phyloP scores from a whole-genome alignment of 1,140 invertebrate genomes.

The Rhynchophorus ferrugineus region DNA sequence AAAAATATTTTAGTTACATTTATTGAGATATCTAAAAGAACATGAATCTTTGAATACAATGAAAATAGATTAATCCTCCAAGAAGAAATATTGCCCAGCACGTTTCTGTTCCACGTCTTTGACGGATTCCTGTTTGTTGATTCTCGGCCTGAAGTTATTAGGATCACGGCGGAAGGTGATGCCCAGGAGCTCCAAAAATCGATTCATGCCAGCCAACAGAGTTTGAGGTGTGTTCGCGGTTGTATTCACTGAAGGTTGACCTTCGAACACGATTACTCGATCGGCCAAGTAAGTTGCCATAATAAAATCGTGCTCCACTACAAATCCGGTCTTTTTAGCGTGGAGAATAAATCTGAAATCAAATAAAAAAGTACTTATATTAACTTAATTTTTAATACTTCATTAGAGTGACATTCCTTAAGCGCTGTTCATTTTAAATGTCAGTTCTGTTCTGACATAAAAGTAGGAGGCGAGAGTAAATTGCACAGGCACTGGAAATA shows the following conservation, averaged over 20 bases:
- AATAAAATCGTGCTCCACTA: constrained; percentile 99
- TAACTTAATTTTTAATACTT: background rate
- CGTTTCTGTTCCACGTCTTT: constrained; percentile 98
- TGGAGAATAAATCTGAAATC: constrained; percentile 89
- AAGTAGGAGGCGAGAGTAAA: too few relatives aligned
- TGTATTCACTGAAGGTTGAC: constrained; percentile 80
- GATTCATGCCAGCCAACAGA: constrained; percentile 95
- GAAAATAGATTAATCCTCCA: constrained; percentile 71
- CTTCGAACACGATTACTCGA: constrained; percentile 98
- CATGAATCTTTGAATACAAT: background rate
- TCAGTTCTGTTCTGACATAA: too few relatives aligned
- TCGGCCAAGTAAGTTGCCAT: constrained; percentile 99
- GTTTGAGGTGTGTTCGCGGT: constrained; percentile 89
- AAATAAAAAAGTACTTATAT: constrained; percentile 9
- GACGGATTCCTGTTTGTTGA: constrained; percentile 95
- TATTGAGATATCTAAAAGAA: too few relatives aligned
- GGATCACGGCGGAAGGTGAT: constrained; percentile 99
- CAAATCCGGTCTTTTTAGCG: constrained; percentile 98
- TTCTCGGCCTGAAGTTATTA: constrained; percentile 96
- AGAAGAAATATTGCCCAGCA: constrained; percentile 96
- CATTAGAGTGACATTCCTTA: too few relatives aligned
- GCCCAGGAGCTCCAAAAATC: constrained; percentile 91
- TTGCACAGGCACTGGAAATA: too few relatives aligned
- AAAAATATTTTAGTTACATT: too few relatives aligned
- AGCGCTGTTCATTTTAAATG: too few relatives aligned